These are phyloP conservation scores for Rhea pennata DNA, from an alignment of 2,113 vertebrate genomes.

Conservation along the genomic window DNA sequence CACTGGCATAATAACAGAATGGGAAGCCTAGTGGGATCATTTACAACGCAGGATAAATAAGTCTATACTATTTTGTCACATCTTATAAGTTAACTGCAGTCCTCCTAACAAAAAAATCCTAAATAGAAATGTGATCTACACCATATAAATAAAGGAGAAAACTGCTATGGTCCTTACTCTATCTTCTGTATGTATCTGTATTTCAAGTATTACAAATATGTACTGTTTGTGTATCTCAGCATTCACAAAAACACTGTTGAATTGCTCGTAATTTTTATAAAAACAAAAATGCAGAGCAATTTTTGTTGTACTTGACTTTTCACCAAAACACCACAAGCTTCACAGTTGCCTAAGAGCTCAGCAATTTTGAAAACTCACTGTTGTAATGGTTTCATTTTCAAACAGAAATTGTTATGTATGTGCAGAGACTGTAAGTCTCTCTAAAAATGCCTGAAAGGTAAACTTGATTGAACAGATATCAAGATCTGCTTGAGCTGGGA, in stretches of 20 bases:
- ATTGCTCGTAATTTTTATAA: not conserved
- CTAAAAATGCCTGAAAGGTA: conserved; percentile 21
- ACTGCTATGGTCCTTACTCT: not conserved
- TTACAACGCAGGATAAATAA: not conserved
- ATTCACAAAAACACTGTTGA: not conserved
- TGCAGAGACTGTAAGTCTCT: not conserved
- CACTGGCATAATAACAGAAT: not conserved
- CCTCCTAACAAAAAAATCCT: not conserved
- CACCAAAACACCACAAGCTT: not conserved
- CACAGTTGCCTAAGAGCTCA: not conserved
- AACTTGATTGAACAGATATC: conserved; percentile 7
- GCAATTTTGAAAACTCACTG: not conserved
- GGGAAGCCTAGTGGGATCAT: not conserved
- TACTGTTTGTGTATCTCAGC: not conserved
- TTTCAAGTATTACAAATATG: not conserved
- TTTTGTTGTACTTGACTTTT: not conserved
- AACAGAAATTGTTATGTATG: not conserved
- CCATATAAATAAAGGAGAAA: not conserved
- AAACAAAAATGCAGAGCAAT: not conserved
- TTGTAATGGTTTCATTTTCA: not conserved
- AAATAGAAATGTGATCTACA: not conserved
- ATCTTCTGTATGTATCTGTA: not conserved
- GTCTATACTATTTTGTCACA: not conserved
- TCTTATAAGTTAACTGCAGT: not conserved
- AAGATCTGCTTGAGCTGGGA: conserved; percentile 18